Conservation (phyloP, 2,797 vertebrate species). For the Cetoscarus ocellatus region DNA sequence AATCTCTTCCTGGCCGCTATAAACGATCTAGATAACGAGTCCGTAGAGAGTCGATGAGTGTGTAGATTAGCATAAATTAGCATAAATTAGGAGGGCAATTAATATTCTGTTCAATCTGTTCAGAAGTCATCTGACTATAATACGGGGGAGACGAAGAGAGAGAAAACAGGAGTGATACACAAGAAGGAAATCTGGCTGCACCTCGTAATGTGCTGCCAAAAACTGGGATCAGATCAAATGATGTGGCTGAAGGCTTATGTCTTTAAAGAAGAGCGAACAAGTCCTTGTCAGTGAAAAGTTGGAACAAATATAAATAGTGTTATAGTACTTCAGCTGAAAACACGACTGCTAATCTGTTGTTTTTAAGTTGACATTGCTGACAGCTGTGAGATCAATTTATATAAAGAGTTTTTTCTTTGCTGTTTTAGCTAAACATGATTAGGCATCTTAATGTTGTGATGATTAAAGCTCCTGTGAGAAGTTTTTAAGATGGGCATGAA, state of each 20-base stretch:
- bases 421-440: too few species aligned
- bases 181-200: conserved; percentile 41
- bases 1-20: conserved; percentile 74
- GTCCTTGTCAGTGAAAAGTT: not conserved
- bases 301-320: conserved; percentile 7
- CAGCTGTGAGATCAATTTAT: not conserved
- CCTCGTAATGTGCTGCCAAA: conserved; percentile 41
- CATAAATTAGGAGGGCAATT: conserved; percentile 81
- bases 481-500: too few species aligned
- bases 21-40: conserved; percentile 81
- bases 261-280: conserved; percentile 27
- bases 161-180: conserved; percentile 48
- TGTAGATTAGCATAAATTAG: conserved; percentile 82
- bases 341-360: conserved; percentile 5
- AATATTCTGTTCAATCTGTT: conserved; percentile 83
- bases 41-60: conserved; percentile 79
- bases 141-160: conserved; percentile 53
- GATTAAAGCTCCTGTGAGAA: too few species aligned
- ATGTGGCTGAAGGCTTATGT: conserved; percentile 32
- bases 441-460: too few species aligned
- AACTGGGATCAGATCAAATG: conserved; percentile 27
- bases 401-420: not conserved
- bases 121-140: conserved; percentile 72
- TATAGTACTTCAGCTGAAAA: conserved; percentile 14
- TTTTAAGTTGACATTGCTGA: conserved; percentile 2